A percentile compares a stretch with the other conserved stretches of the same genome.
phyloP scores from a whole-genome alignment of 2,888 invertebrate species.

The Drosophila paramelanica region DNA sequence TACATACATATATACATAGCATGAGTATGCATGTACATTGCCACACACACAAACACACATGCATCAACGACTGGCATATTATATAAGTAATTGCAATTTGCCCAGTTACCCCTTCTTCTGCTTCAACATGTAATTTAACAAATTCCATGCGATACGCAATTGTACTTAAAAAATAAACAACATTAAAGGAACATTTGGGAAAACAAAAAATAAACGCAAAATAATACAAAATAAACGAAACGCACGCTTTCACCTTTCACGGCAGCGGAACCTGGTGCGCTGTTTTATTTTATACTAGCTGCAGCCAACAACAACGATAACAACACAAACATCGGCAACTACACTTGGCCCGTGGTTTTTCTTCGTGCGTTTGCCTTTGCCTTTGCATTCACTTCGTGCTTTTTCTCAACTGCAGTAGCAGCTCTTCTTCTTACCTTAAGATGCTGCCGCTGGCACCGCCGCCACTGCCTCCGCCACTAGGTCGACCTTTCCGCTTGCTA shows the following conservation, averaged over 20 bases:
- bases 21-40: neutral
- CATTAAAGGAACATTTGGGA: conserved; percentile 12
- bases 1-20: conserved; percentile 5
- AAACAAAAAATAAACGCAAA: conserved; percentile 10
- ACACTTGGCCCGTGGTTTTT: conserved; percentile 41
- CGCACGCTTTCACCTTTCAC: conserved; percentile 63
- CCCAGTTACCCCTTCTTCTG: conserved; percentile 47
- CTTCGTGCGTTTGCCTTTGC: conserved; percentile 49
- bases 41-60: conserved; percentile 14
- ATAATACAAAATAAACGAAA: conserved; percentile 26
- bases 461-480: conserved; percentile 85
- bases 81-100: conserved; percentile 79
- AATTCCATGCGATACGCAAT: conserved; percentile 28
- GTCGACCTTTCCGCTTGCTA: conserved; percentile 93
- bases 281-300: conserved; percentile 28
- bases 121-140: conserved; percentile 28
- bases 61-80: conserved; percentile 51
- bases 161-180: conserved; percentile 8
- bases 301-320: conserved; percentile 27
- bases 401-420: conserved; percentile 46
- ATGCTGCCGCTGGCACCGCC: conserved; percentile 77
- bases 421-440: conserved; percentile 80
- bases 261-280: conserved; percentile 26
- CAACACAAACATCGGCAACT: conserved; percentile 2
- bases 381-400: conserved; percentile 60